Conservation (phyloP, 2,888 invertebrate genomes). For the Agonopterix alstromeriana region DNA sequence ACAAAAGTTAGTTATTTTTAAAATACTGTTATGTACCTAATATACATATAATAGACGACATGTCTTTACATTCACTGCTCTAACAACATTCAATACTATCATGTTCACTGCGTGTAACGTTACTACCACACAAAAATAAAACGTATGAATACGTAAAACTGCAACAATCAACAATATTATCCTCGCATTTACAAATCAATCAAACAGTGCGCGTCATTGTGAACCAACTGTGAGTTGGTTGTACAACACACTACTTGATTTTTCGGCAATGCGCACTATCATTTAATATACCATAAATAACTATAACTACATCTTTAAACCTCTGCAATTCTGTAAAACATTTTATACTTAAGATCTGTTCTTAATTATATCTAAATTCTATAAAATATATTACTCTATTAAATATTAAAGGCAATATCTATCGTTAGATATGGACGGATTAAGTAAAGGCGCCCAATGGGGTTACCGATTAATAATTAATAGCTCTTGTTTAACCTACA, state of each 20-base stretch:
- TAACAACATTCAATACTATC: slow-evolving; percentile 39
- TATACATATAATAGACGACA: slow-evolving; percentile 21
- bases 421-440: slow-evolving; percentile 75
- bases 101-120: slow-evolving; percentile 20
- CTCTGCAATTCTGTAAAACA: slow-evolving; percentile 60
- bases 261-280: slow-evolving; percentile 24
- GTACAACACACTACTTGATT: slow-evolving; percentile 17
- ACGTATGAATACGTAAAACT: slow-evolving; percentile 33
- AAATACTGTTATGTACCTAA: slow-evolving; percentile 29
- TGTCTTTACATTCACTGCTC: slow-evolving; percentile 27
- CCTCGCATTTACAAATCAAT: slow-evolving; percentile 28
- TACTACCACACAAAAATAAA: slow-evolving; percentile 42
- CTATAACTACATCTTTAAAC: slow-evolving; percentile 56
- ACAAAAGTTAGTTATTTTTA: slow-evolving; percentile 6
- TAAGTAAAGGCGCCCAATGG: slow-evolving; percentile 73
- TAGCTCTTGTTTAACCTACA: slow-evolving; percentile 48
- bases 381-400: slow-evolving; percentile 77
- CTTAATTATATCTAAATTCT: slow-evolving; percentile 64
- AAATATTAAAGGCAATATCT: slow-evolving; percentile 77
- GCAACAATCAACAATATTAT: slow-evolving; percentile 48
- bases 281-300: slow-evolving; percentile 35
- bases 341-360: slow-evolving; percentile 57
- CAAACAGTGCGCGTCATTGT: slow-evolving; percentile 11
- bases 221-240: slow-evolving; percentile 1
- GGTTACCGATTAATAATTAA: slow-evolving; percentile 73